Base-by-base conservation (phyloP, 1,140 invertebrate genomes). In the Tetramorium simillimum region DNA sequence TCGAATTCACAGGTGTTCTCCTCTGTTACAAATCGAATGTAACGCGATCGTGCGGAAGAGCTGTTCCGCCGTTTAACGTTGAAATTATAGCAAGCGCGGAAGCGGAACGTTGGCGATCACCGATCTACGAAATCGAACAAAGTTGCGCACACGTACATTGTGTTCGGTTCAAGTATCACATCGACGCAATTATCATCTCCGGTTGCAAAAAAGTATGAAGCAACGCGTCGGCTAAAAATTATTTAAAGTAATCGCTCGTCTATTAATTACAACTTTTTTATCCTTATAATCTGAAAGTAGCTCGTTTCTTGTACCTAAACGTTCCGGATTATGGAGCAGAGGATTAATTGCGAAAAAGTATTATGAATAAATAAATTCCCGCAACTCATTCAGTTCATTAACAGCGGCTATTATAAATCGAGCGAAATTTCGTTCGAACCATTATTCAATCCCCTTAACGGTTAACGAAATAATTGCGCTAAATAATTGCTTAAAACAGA, bases 1-100 rank as follows among this genome's bases (percentile, higher is more conserved):
- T 65, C 60, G 33, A 69, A 80, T 40, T 81, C 33, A 21, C 63
- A 81, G 63, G 63, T 81, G 63, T 56, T 53, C 33, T 69, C 18
- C 37, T 40, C 60, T 21, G 33, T 69, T 81, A 81, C 33, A 16
- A 69, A 21, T 69, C 63, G 33, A 81, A 81, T 43, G 46, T 53
- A 69, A 81, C 16, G 62, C 77, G 63, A 81, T 81, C 77, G 77
- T 81, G 63, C 46, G 63, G 63, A 70, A 81, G 77, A 70, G 28
- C 10, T 49, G 63, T 81, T 81, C 5, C 33, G 49, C 33, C 21
- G 77, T 81, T 81, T 56, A 81, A 81, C 63, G 33, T 5, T 69
- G 37, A 81, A 81, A 70, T 81, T 69, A 70, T 24, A 56, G 63
- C n/a, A 63, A 81, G 63, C 46, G 33, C 28, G 43, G 76, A 80